phyloP scores from a whole-genome alignment of 2,797 vertebrate species.

The Sebastes steindachneri region DNA sequence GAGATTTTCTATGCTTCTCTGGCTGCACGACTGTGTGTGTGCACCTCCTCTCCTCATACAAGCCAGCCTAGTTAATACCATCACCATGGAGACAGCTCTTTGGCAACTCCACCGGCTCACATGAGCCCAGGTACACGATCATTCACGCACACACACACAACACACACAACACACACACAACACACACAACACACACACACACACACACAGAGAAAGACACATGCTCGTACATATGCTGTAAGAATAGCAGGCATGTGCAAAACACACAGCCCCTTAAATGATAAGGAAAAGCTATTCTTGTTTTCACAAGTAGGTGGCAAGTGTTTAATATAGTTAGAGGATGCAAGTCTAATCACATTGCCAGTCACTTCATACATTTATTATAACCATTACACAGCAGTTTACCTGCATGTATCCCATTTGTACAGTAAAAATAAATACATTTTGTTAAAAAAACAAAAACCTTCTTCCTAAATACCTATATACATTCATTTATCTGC shows the following conservation, averaged over 20 bases:
- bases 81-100: conserved; percentile 83
- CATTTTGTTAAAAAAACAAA: too few relatives aligned
- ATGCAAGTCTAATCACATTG: conserved; percentile 24
- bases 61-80: conserved; percentile 77
- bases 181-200: conserved; percentile 40
- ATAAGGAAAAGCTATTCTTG: conserved; percentile 63
- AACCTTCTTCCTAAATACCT: too few relatives aligned
- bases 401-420: background rate
- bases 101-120: conserved; percentile 72
- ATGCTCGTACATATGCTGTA: conserved; percentile 44
- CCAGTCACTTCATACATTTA: conserved; percentile 9
- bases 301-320: conserved; percentile 53
- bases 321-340: conserved; percentile 38
- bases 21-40: conserved; percentile 49
- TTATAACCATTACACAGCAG: conserved; percentile 14
- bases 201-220: conserved; percentile 38
- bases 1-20: conserved; percentile 63
- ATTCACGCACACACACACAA: conserved; percentile 32
- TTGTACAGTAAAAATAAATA: background rate
- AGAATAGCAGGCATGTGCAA: conserved; percentile 61
- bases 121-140: conserved; percentile 68
- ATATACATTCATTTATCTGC: background rate
- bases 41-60: conserved; percentile 67
- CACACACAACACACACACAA: conserved; percentile 1
- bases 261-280: conserved; percentile 47